Base-by-base conservation (phyloP, 2,888 invertebrate genomes). In the Nomada lathburiana region DNA sequence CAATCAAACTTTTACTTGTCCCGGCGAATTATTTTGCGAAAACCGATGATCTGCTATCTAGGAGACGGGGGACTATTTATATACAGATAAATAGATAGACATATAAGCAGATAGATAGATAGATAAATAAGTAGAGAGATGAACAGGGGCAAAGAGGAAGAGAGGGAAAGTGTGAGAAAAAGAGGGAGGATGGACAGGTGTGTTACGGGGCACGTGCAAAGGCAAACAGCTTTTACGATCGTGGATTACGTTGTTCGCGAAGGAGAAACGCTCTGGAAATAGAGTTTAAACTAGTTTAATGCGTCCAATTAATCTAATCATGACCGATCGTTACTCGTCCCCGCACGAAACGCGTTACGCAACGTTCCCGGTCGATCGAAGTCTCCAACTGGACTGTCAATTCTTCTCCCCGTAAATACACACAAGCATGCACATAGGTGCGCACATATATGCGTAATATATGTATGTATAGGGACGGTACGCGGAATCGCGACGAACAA, bases 231-330 rank as follows among this genome's bases (percentile, higher is more conserved):
- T 81, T 36, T 81, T 75, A 72, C 75, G 76, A 74, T 60, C 60
- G 69, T 62, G 72, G 23, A 81, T 81, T 83, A 83, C 71, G 72
- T 59, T 10, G 57, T 11, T 55, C 42, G 18, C 70, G 60, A 65
- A 44, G 44, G 60, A 77, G 78, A 73, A 71, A 73, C 79, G 63
- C 60, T 50, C 69, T n/a, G 62, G 72, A 55, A 73, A 70, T 50
- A 65, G 60, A 75, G 63, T 82, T 62, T 88, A 83, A 88, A 88
- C 88, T 85, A 79, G 84, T 86, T 85, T 88, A 89, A 89, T 89
- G 83, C 83, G 87, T 85, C 85, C 90, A 89, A 89, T 90, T 90
- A 90, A 88, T 89, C 86, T 88, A 89, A 89, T 89, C 87, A 76
- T 83, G 83, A 74, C 77, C 85, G 89, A 88, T 88, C 88, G 87